phyloP scores from a whole-genome alignment of 2,888 invertebrate genomes.

The Ephialtes manifestator region DNA sequence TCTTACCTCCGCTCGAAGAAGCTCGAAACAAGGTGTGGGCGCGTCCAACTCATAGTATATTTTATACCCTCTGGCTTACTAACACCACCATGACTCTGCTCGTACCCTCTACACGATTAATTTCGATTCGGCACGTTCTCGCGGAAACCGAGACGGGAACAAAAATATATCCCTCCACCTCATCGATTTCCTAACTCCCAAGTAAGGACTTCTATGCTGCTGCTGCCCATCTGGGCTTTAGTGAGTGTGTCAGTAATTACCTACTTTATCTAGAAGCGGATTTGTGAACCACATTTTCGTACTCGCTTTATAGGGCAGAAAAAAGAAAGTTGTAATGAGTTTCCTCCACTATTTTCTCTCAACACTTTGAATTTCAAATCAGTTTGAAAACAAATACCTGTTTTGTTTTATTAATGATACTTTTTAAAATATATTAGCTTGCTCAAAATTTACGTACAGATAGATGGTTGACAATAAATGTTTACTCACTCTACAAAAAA shows the following conservation, averaged over 20 bases:
- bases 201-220: background rate
- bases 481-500: no score
- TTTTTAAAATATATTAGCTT: no score
- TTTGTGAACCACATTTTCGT: background rate
- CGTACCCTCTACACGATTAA: constrained; percentile 49
- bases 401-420: no score
- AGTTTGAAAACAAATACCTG: no score
- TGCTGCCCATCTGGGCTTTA: background rate
- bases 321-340: background rate
- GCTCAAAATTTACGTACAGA: no score
- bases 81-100: constrained; percentile 31
- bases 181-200: background rate
- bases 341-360: background rate
- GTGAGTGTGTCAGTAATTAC: constrained; percentile 8
- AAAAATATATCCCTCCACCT: constrained; percentile 40
- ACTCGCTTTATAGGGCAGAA: background rate
- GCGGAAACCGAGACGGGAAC: constrained; percentile 50
- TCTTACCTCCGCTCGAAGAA: constrained; percentile 73
- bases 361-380: no score
- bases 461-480: no score
- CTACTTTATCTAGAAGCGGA: background rate
- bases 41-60: constrained; percentile 25
- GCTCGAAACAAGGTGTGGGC: constrained; percentile 48
- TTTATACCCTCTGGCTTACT: constrained; percentile 41
- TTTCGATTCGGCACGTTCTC: constrained; percentile 62